Conservation (phyloP, 2,888 invertebrate genomes). For the Tachina grossa region DNA sequence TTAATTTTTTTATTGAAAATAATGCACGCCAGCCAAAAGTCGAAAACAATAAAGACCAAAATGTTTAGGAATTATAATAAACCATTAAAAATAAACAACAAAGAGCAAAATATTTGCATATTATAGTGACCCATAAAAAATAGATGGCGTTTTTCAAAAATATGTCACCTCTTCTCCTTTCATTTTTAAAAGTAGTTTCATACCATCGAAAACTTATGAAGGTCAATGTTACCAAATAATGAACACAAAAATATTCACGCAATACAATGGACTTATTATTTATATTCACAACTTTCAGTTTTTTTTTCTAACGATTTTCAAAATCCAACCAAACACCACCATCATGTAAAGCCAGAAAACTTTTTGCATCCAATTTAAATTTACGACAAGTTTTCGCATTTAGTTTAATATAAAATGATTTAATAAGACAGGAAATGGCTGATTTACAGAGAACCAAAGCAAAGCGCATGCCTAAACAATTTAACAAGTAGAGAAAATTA, state of each 20-base stretch:
- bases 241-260: not conserved
- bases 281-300: conserved; percentile 8
- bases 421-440: conserved; percentile 76
- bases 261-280: conserved; percentile 24
- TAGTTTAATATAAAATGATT: conserved; percentile 75
- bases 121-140: not conserved
- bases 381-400: conserved; percentile 75
- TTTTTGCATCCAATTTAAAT: conserved; percentile 76
- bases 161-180: not conserved
- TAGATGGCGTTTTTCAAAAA: not conserved
- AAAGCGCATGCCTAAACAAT: conserved; percentile 75
- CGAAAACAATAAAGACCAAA: not conserved
- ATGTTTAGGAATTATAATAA: not conserved
- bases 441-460: conserved; percentile 78
- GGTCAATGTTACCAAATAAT: conserved; percentile 51
- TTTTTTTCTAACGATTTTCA: conserved; percentile 47
- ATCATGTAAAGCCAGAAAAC: conserved; percentile 76
- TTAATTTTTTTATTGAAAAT: not conserved
- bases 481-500: conserved; percentile 1
- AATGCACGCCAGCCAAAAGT: not conserved
- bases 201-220: not conserved
- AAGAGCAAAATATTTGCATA: not conserved
- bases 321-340: conserved; percentile 81
- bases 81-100: not conserved
- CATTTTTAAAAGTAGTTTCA: conserved; percentile 26